phyloP scores from a whole-genome alignment of 2,888 invertebrate genomes.

The Cremastinae sp. region DNA sequence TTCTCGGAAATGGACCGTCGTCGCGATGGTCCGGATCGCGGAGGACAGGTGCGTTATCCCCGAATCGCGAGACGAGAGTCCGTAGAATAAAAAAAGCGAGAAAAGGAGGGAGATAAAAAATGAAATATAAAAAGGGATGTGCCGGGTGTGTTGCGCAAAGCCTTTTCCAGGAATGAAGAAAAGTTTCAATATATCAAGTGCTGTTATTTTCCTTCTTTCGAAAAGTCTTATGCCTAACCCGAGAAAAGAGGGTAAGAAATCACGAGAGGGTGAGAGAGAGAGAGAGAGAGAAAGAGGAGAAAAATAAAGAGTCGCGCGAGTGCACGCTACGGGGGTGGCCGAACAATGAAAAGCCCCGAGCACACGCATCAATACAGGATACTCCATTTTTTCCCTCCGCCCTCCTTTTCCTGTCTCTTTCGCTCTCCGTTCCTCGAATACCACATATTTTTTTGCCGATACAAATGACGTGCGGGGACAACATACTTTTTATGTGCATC shows the following conservation, averaged over 20 bases:
- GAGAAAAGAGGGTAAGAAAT: constrained; percentile 28
- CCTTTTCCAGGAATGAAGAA: constrained; percentile 72
- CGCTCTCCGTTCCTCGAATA: constrained; percentile 62
- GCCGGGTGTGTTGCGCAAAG: constrained; percentile 76
- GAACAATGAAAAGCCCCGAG: constrained; percentile 71
- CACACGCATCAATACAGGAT: constrained; percentile 59
- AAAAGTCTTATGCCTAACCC: constrained; percentile 47
- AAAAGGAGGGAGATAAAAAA: constrained; percentile 34
- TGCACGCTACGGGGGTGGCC: constrained; percentile 66
- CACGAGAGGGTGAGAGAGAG: constrained; percentile 30
- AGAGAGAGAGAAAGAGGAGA: constrained; percentile 20
- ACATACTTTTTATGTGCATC: constrained; percentile 16
- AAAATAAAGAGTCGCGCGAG: constrained; percentile 49
- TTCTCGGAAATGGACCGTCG: constrained; percentile 33
- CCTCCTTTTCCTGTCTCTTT: constrained; percentile 44
- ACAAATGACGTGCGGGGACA: constrained; percentile 69
- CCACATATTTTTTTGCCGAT: constrained; percentile 72
- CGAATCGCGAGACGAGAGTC: constrained; percentile 13
- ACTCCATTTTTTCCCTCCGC: constrained; percentile 64
- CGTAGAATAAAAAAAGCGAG: constrained; percentile 17
- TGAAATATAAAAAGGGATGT: constrained; percentile 70
- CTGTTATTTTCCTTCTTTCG: constrained; percentile 64
- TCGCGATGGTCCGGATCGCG: constrained; percentile 10
- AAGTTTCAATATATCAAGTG: constrained; percentile 77
- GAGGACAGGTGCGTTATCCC: constrained; percentile 59